Percentiles rank a stretch among this genome's conserved stretches.
Conservation (phyloP, 2,888 invertebrate genomes). For the Pristionchus japonicus region DNA sequence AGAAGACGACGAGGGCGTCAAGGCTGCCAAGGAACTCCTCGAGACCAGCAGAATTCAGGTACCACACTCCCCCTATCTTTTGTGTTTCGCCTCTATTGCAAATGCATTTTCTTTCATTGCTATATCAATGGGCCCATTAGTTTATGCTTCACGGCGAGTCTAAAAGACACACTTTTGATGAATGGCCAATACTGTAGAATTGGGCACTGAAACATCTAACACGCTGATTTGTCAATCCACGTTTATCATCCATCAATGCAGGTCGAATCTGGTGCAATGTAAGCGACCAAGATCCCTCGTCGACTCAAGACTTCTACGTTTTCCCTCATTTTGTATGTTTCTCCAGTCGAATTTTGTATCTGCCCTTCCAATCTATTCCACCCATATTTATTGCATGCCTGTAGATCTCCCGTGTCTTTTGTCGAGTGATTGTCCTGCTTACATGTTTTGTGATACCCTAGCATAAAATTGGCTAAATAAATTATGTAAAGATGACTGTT, state of each 20-base stretch:
- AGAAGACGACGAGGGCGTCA: constrained; percentile 14
- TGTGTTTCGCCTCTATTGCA: not conserved
- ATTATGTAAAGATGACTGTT: not conserved
- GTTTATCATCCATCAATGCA: not conserved
- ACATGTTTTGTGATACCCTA: not conserved
- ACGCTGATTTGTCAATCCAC: no score
- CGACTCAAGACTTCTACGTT: not conserved
- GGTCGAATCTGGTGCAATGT: not conserved
- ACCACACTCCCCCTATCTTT: not conserved
- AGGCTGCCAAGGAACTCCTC: constrained; percentile 13
- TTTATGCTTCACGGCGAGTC: no score
- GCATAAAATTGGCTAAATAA: constrained; percentile 12
- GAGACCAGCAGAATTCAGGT: constrained; percentile 39
- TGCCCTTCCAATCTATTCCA: not conserved
- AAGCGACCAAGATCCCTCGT: not conserved
- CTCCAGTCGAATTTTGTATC: not conserved
- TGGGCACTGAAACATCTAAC: no score
- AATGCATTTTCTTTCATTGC: no score
- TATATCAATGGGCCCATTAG: no score
- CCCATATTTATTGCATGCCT: not conserved
- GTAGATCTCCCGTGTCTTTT: not conserved
- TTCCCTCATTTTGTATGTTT: not conserved
- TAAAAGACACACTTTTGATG: no score
- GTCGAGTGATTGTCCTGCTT: constrained; percentile 31
- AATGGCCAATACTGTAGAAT: no score